phyloP scores from a whole-genome alignment of 2,888 invertebrate genomes.

The Clunio marinus region DNA sequence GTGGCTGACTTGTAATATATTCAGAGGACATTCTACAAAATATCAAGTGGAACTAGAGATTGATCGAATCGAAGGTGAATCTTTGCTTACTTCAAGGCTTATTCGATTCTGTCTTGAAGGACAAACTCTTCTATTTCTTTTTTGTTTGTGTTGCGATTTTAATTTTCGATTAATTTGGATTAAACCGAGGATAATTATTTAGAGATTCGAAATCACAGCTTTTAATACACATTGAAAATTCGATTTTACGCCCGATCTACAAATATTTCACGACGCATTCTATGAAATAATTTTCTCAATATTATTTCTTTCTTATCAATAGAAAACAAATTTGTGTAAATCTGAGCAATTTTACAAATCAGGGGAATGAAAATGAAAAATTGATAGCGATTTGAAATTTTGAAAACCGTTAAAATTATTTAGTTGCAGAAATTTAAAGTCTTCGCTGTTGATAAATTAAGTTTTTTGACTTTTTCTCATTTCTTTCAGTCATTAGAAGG shows the following conservation, averaged over 20 bases:
- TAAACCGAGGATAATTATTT: background rate
- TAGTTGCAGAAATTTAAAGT: too few relatives aligned
- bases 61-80: background rate
- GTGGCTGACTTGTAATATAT: constrained; percentile 30
- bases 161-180: background rate
- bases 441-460: too few relatives aligned
- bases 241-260: background rate
- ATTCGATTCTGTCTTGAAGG: constrained; percentile 7
- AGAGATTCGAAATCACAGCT: constrained; percentile 14
- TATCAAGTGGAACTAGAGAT: background rate
- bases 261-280: background rate
- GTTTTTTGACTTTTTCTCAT: too few relatives aligned
- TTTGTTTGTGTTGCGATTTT: background rate
- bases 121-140: background rate
- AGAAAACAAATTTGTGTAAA: too few relatives aligned
- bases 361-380: too few relatives aligned
- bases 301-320: constrained; percentile 5
- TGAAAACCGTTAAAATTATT: too few relatives aligned
- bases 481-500: too few relatives aligned
- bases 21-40: constrained; percentile 7
- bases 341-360: too few relatives aligned
- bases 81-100: background rate
- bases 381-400: too few relatives aligned
- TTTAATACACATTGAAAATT: background rate
- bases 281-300: background rate